These are phyloP conservation scores for Siderastrea siderea DNA, from an alignment of 92 coral and sea anemone genomes.

Conservation along the genomic window DNA sequence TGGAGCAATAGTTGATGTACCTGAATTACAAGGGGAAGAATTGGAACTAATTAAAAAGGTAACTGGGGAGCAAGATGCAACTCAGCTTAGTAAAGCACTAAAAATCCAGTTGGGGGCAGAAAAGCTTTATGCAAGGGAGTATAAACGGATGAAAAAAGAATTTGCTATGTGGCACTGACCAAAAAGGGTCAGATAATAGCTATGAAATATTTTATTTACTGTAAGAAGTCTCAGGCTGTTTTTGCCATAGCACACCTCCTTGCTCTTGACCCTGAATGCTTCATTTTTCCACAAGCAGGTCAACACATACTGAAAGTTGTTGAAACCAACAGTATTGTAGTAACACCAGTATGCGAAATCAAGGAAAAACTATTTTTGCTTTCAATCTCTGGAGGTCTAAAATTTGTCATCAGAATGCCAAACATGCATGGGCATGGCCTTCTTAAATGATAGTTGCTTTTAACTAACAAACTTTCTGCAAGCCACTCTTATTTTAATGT, in stretches of 20 bases:
- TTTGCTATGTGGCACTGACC: slow-evolving; percentile 44
- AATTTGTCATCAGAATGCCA: slow-evolving; percentile 43
- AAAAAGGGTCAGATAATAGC: slow-evolving; percentile 42
- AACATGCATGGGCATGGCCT: slow-evolving; percentile 62
- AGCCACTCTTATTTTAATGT: too few species aligned
- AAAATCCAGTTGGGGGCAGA: slow-evolving; percentile 55
- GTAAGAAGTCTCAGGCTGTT: slow-evolving; percentile 19
- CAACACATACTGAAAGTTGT: slow-evolving; percentile 36
- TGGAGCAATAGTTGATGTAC: background rate
- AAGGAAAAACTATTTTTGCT: slow-evolving; percentile 41
- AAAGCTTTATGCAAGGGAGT: slow-evolving; percentile 46
- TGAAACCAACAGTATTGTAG: slow-evolving; percentile 7
- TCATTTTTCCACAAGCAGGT: slow-evolving; percentile 43
- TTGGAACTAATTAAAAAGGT: background rate
- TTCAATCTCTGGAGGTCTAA: background rate
- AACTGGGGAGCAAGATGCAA: slow-evolving; percentile 24
- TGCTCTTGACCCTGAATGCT: slow-evolving; percentile 43
- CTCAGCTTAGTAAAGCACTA: slow-evolving; percentile 39
- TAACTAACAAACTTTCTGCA: too few species aligned
- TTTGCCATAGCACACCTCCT: slow-evolving; percentile 42
- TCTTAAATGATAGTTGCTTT: slow-evolving; percentile 8
- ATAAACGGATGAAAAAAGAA: slow-evolving; percentile 50
- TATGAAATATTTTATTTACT: slow-evolving; percentile 48
- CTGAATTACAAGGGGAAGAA: background rate
- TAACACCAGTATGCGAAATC: slow-evolving; percentile 34